Evolutionary conservation across 2,113 vertebrate species (phyloP).

Genomic region (Saimiri boliviensis): DNA sequence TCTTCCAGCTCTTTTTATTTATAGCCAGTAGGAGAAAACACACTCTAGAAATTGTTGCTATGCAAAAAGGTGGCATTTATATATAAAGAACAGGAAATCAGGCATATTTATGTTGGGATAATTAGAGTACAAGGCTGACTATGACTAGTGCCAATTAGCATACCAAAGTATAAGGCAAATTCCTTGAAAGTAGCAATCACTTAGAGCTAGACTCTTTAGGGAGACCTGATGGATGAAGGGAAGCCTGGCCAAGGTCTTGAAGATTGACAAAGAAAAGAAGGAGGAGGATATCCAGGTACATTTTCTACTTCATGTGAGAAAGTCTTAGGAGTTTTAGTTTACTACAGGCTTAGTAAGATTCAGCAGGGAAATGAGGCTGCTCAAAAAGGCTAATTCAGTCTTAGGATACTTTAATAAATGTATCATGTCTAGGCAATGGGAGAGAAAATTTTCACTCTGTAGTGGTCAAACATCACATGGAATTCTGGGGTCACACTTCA

Average conservation of each 20-base stretch:
- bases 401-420: not conserved
- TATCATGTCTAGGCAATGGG: not conserved
- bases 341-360: not conserved
- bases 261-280: slow-evolving; percentile 20
- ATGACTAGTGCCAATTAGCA: not conserved
- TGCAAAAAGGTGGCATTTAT: not conserved
- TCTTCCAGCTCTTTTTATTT: slow-evolving; percentile 15
- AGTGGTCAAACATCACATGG: not conserved
- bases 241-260: not conserved
- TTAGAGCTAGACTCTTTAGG: not conserved
- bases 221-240: not conserved
- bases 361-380: not conserved
- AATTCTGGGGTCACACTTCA: not conserved
- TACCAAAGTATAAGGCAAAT: slow-evolving; percentile 15
- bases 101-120: not conserved
- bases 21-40: not conserved
- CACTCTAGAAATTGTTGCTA: not conserved
- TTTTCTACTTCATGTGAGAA: slow-evolving; percentile 9
- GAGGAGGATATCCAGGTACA: not conserved
- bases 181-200: not conserved
- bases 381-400: not conserved
- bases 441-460: not conserved
- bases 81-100: not conserved
- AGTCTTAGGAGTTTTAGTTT: slow-evolving; percentile 19
- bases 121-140: not conserved